These are phyloP conservation scores for Cherax destructor DNA, from an alignment of 1,140 invertebrate species.

Conservation along the genomic window DNA sequence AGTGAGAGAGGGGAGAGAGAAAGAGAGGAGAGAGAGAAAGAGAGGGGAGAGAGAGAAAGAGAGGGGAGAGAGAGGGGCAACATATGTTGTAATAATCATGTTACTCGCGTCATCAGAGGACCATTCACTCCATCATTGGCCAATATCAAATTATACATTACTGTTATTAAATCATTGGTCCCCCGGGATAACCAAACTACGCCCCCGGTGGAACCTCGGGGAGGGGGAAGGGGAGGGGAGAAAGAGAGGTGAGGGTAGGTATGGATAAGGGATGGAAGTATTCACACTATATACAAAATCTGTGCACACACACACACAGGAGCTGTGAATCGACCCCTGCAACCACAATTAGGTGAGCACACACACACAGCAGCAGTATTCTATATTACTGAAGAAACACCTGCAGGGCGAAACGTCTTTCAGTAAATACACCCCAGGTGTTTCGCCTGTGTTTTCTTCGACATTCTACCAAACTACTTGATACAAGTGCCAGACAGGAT, in stretches of 20 bases:
- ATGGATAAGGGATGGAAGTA: background rate
- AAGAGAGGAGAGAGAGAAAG: background rate
- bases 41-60: background rate
- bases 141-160: constrained; percentile 42
- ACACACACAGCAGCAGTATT: too few species aligned
- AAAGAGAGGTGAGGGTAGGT: background rate
- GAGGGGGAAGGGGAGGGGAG: background rate
- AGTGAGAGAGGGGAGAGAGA: background rate
- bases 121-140: constrained; percentile 27
- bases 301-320: too few species aligned
- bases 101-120: constrained; percentile 32
- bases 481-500: too few species aligned
- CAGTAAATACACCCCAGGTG: too few species aligned
- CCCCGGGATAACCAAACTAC: background rate
- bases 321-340: too few species aligned
- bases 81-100: constrained; percentile 36
- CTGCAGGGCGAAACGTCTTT: too few species aligned
- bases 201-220: background rate
- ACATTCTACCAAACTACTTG: too few species aligned
- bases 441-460: too few species aligned
- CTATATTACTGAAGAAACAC: too few species aligned
- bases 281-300: too few species aligned
- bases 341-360: too few species aligned
- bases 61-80: background rate
- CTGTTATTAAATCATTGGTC: constrained; percentile 48